Evolutionary conservation across 2,797 vertebrate species (phyloP), one percentile per base, ranked within the genome.

Genomic region (Myotis daubentonii): DNA sequence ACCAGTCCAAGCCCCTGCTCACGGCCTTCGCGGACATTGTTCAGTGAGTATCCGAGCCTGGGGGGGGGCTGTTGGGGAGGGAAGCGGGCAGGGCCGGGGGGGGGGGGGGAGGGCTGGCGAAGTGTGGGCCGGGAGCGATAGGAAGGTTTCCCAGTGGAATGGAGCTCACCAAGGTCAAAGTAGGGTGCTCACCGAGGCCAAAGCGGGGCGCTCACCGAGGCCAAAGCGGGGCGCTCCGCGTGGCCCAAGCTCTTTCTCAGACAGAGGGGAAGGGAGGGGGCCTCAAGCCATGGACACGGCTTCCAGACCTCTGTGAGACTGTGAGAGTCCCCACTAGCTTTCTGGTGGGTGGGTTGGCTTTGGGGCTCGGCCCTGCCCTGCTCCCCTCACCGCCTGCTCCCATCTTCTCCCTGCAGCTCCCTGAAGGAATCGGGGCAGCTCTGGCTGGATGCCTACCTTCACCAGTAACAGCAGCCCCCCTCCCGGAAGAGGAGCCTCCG

Each of bases 381-480:
- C 28, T 16, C 36, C 65, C 38, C 84, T 92, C 83, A 74, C 57
- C 3, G 1, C 25, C 60, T 36, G 12, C 94, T 96, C 78, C 94
- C 89, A 60, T 81, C 78, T 90, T 38, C 25, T 8, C 65, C 36
- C 97, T 92, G 19, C 97, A 99, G 98, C 96, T 99, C 98, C 74
- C 98, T 99, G 96, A 98, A 98, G 95, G 98, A 98, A 93, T 99
- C 98, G 0, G 98, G 98, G 55, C 98, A 99, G 86, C 98, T 99
- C 89, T 99, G 98, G 98, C 97, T 99, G 0, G 98, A 99, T 15
- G 98, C 98, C 28, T 99, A 98, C 8, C 98, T 99, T 25, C 98
- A 99, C 90, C 98, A 98, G 6, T 99, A 98, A 97, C 72, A 89
- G 66, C 94, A 60, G 65, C 65, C 41, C 10, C 36, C 19, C 47